A percentile compares a stretch with the other conserved stretches of the same genome.
These are phyloP conservation scores for Turritopsis rubra DNA, from an alignment of 30 jellyfish, hydroid and myxozoan genomes.

Conservation along the genomic window DNA sequence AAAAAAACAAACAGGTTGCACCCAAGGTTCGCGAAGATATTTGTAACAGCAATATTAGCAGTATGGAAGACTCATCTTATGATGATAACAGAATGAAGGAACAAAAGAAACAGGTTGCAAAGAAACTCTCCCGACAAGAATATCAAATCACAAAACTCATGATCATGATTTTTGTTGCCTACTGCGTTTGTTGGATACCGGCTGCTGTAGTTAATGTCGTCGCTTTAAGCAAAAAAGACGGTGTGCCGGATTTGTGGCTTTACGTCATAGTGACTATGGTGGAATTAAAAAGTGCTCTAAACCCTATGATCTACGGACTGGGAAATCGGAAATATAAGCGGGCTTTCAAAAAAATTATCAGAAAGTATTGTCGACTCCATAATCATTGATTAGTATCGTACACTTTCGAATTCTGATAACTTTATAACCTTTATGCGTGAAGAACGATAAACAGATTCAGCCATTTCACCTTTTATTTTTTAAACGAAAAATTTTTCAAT, in stretches of 20 bases:
- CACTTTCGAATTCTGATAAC: too few relatives aligned
- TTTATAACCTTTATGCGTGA: too few relatives aligned
- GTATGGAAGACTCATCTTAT: slow-evolving; percentile 4
- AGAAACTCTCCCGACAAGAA: slow-evolving; percentile 46
- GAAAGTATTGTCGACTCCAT: not conserved
- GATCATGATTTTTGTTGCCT: slow-evolving; percentile 72
- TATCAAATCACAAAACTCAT: slow-evolving; percentile 62
- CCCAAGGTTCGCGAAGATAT: not conserved
- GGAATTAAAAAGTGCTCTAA: slow-evolving; percentile 62
- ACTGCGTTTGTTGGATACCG: slow-evolving; percentile 74
- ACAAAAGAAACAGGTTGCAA: slow-evolving; percentile 16
- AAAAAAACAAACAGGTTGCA: not conserved
- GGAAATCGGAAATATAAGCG: slow-evolving; percentile 66
- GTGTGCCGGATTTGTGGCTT: slow-evolving; percentile 29
- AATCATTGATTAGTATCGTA: too few relatives aligned
- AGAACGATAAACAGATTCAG: too few relatives aligned
- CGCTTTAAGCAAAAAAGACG: slow-evolving; percentile 29
- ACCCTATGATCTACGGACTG: slow-evolving; percentile 81
- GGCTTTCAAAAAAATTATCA: slow-evolving; percentile 26
- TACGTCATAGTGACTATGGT: slow-evolving; percentile 51
- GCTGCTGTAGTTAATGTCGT: slow-evolving; percentile 56
- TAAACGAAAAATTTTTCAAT: too few relatives aligned
- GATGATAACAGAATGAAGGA: slow-evolving; percentile 21
- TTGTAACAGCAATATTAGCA: not conserved
- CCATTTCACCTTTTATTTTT: too few relatives aligned